A percentile compares a stretch with the other conserved stretches of the same genome.
Evolutionary conservation across 2,113 vertebrate species (phyloP).

Genomic region (Anguilla rostrata): DNA sequence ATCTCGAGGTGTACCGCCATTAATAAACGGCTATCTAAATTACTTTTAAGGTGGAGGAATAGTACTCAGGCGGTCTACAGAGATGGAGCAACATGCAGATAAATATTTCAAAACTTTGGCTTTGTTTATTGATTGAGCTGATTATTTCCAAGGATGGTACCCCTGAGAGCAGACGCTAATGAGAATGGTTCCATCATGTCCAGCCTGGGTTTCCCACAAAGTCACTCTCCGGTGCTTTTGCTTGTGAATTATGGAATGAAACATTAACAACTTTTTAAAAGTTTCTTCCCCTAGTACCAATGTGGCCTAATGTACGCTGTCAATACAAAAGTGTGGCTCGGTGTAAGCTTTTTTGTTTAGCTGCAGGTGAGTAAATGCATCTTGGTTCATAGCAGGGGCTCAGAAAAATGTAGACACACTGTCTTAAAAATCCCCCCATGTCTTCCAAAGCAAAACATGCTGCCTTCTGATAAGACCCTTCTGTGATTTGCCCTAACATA

Average conservation of each 20-base stretch:
- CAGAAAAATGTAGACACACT: background rate
- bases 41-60: conserved; percentile 76
- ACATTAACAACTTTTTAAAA: conserved; percentile 74
- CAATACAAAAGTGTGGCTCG: conserved; percentile 13
- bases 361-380: conserved; percentile 20
- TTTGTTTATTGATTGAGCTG: conserved; percentile 80
- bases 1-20: conserved; percentile 76
- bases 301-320: conserved; percentile 55
- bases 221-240: conserved; percentile 59
- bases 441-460: background rate
- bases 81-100: conserved; percentile 73
- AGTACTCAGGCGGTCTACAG: conserved; percentile 72
- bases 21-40: conserved; percentile 76
- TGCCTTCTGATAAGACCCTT: background rate
- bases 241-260: conserved; percentile 73
- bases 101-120: conserved; percentile 82
- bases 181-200: conserved; percentile 79
- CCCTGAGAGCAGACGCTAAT: conserved; percentile 72
- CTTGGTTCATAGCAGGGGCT: background rate
- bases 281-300: conserved; percentile 51
- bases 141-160: conserved; percentile 78
- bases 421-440: background rate
- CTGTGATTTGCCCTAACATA: conserved; percentile 13
- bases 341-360: conserved; percentile 17
- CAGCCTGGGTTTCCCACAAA: conserved; percentile 75